Base-by-base conservation (phyloP, 92 coral and sea anemone species). In the Epizoanthus scotinus region DNA sequence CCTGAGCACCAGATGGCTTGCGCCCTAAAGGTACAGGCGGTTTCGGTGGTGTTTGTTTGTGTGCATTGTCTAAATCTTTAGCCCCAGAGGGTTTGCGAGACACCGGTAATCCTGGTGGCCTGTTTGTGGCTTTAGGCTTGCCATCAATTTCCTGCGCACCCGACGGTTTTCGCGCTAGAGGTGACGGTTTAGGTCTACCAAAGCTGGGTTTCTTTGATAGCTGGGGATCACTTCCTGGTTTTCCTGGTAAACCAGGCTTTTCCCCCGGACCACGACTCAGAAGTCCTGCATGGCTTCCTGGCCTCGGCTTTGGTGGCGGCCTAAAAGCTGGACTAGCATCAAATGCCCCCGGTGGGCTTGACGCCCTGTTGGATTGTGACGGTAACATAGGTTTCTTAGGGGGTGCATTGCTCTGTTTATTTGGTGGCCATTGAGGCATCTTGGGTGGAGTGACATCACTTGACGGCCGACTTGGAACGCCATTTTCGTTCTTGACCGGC, bases 271-370 rank as follows among this genome's bases (percentile, higher is more conserved):
- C 68, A 58, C 82, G 83, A 31, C 66, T 84, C 22, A 82, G 62
- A 58, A 82, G 26, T 38, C 89, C 89, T 60, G 86, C 89, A 59
- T 81, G 89, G 56, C 89, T 86, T 38, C 69, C 82, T 59, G 89
- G 89, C 38, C 89, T 59, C 14, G 81, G 54, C 56, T 75, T 75
- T 75, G 67, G 34, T 40, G 44, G 81, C 10, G 81, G 81, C 44
- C 57, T 40, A 34, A 38, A 2, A 5, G 79, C 66, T 36, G 22
- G 28, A 6, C 44, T 73, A 58, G 66, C 53, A 20, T 73, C 79
- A 28, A 73, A 54, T 58, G 79, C 60, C 15, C 79, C 79, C 10
- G 79, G 79, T 19, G 79, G 79, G 42, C 79, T 73, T 0, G 79
- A 73, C 24, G 55, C 79, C 21, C 79, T 73, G 67, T 22, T 10